phyloP scores from a whole-genome alignment of 2,797 vertebrate genomes.

The Syngnathus rostellatus region DNA sequence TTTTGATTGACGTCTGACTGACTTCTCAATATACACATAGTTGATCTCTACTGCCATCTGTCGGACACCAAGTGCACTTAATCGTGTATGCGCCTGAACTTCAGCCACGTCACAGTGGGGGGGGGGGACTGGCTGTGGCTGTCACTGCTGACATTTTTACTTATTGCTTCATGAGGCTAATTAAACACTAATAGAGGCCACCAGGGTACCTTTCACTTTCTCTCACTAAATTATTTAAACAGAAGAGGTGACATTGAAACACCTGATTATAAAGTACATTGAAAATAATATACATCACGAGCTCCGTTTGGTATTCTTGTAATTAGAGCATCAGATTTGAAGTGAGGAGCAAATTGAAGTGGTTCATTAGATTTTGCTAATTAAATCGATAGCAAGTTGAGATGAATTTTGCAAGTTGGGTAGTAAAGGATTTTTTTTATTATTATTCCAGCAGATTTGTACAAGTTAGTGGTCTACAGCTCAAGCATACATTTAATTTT shows the following conservation, averaged over 20 bases:
- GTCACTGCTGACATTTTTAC: conserved; percentile 52
- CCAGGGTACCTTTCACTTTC: conserved; percentile 14
- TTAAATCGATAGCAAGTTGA: neutral
- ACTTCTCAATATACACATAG: neutral
- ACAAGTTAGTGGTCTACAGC: neutral
- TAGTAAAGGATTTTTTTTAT: neutral
- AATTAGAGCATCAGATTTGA: neutral
- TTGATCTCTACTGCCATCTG: neutral
- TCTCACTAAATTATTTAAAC: conserved; percentile 1
- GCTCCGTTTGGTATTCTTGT: conserved; percentile 3
- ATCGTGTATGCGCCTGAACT: neutral
- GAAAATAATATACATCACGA: conserved; percentile 8
- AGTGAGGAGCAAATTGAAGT: neutral
- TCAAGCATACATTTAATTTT: neutral
- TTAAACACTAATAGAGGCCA: conserved; percentile 48
- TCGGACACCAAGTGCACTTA: neutral
- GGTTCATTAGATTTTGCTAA: neutral
- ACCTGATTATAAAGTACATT: neutral
- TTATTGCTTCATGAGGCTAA: conserved; percentile 53
- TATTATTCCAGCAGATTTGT: neutral
- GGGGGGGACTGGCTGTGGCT: neutral
- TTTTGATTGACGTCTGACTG: conserved; percentile 10
- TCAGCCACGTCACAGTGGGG: conserved; percentile 7
- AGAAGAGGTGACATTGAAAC: conserved; percentile 11
- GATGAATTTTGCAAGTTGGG: neutral